Base-by-base conservation (phyloP, 2,113 vertebrate species). In the Cephalopholis sonnerati region DNA sequence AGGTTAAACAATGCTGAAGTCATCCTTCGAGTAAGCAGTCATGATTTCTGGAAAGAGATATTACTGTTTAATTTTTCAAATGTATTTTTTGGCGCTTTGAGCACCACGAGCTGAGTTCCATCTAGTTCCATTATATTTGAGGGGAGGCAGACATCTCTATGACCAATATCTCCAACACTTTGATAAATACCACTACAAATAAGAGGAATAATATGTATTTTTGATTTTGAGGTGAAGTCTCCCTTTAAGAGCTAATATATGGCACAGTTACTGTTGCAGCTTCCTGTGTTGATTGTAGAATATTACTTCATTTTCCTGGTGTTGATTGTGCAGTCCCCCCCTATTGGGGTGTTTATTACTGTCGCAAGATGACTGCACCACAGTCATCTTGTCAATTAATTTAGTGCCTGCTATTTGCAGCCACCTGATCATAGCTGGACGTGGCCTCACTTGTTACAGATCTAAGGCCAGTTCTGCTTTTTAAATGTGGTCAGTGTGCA, bases 281-380 rank as follows among this genome's bases (percentile, higher is more conserved):
- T 48, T 39, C 29, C 48, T 41, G 16, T n/a, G 55, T 48, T 57
- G 46, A 78, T 36, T 70, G 17, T n/a, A 24, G 48, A 32, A 77
- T 39, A 66, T 36, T 54, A n/a, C 83, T 74, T 24, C 39, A 73
- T 59, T 79, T 24, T 72, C 58, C 36, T 27, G 54, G 25, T 79
- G 44, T 68, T 70, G 58, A 73, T 85, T 74, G 62, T 67, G 27
- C 8, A 10, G 24, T 27, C 24, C 22, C 29, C 8, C 55, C 72
- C 39, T n/a, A 25, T 59, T 59, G 24, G n/a, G 62, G 2, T 51
- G 54, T 54, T 75, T 62, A 69, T 54, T 20, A 66, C 41, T 65
- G 29, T 61, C 54, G 32, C 63, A 57, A 25, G 29, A 64, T 20
- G 13, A 62, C 27, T 65, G 36, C 46, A 39, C 24, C 39, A 22